phyloP scores from a whole-genome alignment of 1,140 invertebrate species.

The Halotydeus destructor region DNA sequence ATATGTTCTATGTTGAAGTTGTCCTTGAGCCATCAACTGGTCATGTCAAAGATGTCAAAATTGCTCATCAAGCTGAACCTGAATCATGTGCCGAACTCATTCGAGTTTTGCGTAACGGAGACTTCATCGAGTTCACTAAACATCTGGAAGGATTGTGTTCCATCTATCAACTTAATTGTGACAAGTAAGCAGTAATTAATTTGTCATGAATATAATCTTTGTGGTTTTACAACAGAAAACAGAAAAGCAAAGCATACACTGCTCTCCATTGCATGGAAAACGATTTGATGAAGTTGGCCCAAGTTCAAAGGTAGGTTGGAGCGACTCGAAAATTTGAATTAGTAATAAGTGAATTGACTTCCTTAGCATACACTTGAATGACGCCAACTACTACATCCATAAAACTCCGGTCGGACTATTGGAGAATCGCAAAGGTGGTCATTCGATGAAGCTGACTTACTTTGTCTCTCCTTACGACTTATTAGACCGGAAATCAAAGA shows the following conservation, averaged over 20 bases:
- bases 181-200: slow-evolving; percentile 47
- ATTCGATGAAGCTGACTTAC: slow-evolving; percentile 79
- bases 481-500: slow-evolving; percentile 46
- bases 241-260: slow-evolving; percentile 72
- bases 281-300: slow-evolving; percentile 62
- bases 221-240: slow-evolving; percentile 21
- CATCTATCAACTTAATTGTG: slow-evolving; percentile 80
- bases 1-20: slow-evolving; percentile 91
- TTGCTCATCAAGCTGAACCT: slow-evolving; percentile 63
- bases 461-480: slow-evolving; percentile 87
- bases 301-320: slow-evolving; percentile 41
- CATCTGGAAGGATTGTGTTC: slow-evolving; percentile 73
- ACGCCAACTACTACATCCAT: slow-evolving; percentile 63
- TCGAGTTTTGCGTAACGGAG: slow-evolving; percentile 31
- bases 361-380: slow-evolving; percentile 35
- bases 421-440: slow-evolving; percentile 33
- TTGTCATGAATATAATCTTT: neutral
- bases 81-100: slow-evolving; percentile 47
- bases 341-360: slow-evolving; percentile 8
- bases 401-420: slow-evolving; percentile 63
- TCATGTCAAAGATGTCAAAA: slow-evolving; percentile 71
- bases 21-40: slow-evolving; percentile 49
- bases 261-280: slow-evolving; percentile 74
- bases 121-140: slow-evolving; percentile 77
- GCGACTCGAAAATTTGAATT: neutral